These are phyloP conservation scores for Parauchenoglanis ngamensis DNA, from an alignment of 2,797 vertebrate species.

Conservation along the genomic window DNA sequence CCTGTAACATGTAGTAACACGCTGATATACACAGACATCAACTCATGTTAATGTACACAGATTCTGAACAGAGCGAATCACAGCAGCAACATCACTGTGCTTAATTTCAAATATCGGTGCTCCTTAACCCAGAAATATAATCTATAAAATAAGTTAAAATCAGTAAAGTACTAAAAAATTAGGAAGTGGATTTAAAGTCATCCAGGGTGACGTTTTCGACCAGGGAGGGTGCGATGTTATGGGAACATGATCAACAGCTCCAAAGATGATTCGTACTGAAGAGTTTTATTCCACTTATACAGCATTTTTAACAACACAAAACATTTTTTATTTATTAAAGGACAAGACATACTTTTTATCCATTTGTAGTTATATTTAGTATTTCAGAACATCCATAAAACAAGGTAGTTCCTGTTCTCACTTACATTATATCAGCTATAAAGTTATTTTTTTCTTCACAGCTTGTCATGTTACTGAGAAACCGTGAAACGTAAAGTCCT, in stretches of 20 bases:
- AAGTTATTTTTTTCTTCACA: neutral
- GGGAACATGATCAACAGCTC: too few relatives aligned
- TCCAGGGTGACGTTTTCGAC: too few relatives aligned
- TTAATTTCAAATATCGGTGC: neutral
- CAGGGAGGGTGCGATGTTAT: too few relatives aligned
- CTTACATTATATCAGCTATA: neutral
- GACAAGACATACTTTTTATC: neutral
- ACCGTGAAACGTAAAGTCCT: too few relatives aligned
- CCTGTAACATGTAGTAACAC: constrained; percentile 7
- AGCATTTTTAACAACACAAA: too few relatives aligned
- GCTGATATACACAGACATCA: neutral
- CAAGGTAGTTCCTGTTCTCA: neutral
- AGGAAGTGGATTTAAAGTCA: too few relatives aligned
- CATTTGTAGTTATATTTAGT: neutral
- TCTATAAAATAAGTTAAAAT: neutral
- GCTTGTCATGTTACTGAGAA: neutral
- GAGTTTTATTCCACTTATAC: too few relatives aligned
- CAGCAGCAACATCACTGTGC: neutral
- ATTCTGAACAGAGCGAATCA: neutral
- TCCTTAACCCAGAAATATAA: neutral
- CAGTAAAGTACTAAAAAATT: neutral
- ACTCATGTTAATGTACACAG: neutral
- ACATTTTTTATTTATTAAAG: neutral
- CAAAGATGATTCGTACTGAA: too few relatives aligned
- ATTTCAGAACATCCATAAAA: neutral